Conservation (phyloP, 2,888 invertebrate species). For the Agriotes lineatus region DNA sequence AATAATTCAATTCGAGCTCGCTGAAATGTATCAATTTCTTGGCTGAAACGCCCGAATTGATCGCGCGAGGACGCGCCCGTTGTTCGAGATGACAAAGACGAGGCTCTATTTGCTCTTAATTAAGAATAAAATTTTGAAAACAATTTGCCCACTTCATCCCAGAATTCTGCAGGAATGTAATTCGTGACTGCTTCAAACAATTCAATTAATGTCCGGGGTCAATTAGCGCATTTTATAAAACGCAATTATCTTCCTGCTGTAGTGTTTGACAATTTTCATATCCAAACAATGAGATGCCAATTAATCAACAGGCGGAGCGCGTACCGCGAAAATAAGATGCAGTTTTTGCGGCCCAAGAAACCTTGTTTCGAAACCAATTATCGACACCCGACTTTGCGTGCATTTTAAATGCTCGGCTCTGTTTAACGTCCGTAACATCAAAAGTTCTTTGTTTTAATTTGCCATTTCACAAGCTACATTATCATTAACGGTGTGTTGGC, state of each 20-base stretch:
- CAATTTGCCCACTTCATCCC: constrained; percentile 23
- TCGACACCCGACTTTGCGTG: no score
- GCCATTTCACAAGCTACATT: no score
- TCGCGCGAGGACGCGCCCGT: constrained; percentile 9
- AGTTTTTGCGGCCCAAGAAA: background rate
- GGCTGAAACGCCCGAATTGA: constrained; percentile 15
- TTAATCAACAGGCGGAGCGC: constrained; percentile 5
- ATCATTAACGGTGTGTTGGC: no score
- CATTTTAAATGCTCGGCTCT: no score
- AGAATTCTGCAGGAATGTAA: constrained; percentile 17
- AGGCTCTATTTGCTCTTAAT: constrained; percentile 30
- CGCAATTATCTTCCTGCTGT: constrained; percentile 22
- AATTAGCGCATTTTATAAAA: constrained; percentile 34
- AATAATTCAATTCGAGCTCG: constrained; percentile 16
- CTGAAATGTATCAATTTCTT: constrained; percentile 17
- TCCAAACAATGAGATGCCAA: constrained; percentile 16
- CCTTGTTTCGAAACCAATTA: no score
- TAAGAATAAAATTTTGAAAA: constrained; percentile 33
- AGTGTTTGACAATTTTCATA: constrained; percentile 27
- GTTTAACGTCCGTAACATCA: no score
- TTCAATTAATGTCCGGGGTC: constrained; percentile 39
- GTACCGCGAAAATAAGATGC: background rate
- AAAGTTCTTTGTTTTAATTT: no score
- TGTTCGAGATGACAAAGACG: constrained; percentile 14
- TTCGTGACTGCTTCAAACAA: constrained; percentile 32